phyloP scores from a whole-genome alignment of 1,140 invertebrate species.

The Cydia splendana region DNA sequence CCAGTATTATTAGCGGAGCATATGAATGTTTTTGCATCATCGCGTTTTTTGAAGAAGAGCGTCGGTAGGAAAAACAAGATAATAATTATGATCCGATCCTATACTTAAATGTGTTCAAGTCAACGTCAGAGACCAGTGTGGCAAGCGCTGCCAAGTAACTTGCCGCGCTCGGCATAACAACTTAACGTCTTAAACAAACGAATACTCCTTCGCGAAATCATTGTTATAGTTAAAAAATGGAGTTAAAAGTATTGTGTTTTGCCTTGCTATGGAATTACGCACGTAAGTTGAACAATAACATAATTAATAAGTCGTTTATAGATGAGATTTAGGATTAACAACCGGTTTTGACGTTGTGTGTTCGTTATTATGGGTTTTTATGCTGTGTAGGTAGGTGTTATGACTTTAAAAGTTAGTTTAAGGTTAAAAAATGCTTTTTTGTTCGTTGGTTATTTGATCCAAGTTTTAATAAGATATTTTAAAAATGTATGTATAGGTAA shows the following conservation, averaged over 20 bases:
- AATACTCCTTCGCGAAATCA: not conserved
- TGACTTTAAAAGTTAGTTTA: not conserved
- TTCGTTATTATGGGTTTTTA: slow-evolving; percentile 2
- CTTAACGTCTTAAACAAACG: slow-evolving; percentile 4
- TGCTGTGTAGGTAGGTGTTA: not conserved
- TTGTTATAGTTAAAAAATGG: slow-evolving; percentile 16
- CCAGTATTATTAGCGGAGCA: not conserved
- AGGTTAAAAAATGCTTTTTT: not conserved
- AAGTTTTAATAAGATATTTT: not conserved
- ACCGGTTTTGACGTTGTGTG: slow-evolving; percentile 19
- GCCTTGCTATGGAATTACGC: slow-evolving; percentile 40
- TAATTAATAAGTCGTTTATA: not conserved
- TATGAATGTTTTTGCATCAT: not conserved
- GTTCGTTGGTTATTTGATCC: not conserved
- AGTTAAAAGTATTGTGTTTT: slow-evolving; percentile 36
- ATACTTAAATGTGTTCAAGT: slow-evolving; percentile 24
- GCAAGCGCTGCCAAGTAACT: slow-evolving; percentile 4
- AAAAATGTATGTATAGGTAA: not conserved
- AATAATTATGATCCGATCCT: slow-evolving; percentile 25
- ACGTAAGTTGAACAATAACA: slow-evolving; percentile 38
- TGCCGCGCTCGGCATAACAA: slow-evolving; percentile 2
- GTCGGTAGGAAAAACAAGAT: slow-evolving; percentile 27
- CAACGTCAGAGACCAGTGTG: slow-evolving; percentile 15
- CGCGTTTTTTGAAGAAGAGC: slow-evolving; percentile 9
- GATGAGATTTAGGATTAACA: not conserved